phyloP scores from a whole-genome alignment of 2,797 vertebrate genomes.

The Podarcis lilfordi region DNA sequence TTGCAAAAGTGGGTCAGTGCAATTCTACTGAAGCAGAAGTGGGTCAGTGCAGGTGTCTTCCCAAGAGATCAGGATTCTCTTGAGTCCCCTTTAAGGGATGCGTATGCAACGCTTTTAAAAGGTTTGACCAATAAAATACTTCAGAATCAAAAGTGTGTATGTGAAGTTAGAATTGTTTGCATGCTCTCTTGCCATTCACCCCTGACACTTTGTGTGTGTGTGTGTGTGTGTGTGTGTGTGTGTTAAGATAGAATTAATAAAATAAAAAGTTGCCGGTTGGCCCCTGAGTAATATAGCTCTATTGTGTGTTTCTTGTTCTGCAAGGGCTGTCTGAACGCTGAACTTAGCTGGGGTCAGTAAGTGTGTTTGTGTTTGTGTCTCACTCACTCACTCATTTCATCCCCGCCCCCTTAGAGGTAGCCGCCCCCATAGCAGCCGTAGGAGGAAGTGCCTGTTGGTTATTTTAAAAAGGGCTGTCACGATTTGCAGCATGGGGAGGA shows the following conservation, averaged over 20 bases:
- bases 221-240: background rate
- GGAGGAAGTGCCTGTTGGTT: conserved; percentile 77
- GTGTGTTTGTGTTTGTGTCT: background rate
- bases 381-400: rapidly evolving
- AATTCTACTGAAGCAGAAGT: background rate
- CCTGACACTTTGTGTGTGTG: background rate
- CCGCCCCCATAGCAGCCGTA: conserved; percentile 4
- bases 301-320: background rate
- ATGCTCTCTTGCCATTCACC: background rate
- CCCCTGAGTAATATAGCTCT: background rate
- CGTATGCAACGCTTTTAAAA: background rate
- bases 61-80: background rate
- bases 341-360: background rate
- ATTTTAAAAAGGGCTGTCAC: conserved; percentile 76
- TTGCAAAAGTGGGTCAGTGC: background rate
- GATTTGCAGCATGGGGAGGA: conserved; percentile 62
- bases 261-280: background rate
- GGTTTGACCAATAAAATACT: background rate
- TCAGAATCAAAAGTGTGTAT: background rate
- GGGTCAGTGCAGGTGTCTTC: background rate
- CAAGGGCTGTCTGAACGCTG: background rate
- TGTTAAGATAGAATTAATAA: background rate
- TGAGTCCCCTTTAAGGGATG: background rate
- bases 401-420: conserved; percentile 10
- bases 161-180: no score